Evolutionary conservation across 2,797 vertebrate genomes (phyloP).

Genomic region (Artibeus jamaicensis): DNA sequence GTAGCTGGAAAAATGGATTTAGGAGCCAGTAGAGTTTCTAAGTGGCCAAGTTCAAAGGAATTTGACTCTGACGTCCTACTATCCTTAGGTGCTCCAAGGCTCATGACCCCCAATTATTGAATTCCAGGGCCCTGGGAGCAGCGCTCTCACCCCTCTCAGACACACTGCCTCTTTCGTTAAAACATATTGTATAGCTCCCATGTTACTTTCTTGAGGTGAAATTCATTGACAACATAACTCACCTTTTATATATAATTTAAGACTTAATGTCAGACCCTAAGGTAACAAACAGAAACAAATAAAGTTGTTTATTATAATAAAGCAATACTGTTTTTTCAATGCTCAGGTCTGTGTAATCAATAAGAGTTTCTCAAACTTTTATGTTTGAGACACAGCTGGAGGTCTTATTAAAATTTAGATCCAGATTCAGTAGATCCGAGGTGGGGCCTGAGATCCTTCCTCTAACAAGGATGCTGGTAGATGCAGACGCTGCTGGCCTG

Average conservation of each 20-base stretch:
- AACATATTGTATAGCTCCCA: background rate
- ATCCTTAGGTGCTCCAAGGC: background rate
- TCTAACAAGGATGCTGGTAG: background rate
- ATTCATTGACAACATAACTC: background rate
- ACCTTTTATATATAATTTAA: background rate
- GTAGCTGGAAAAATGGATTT: background rate
- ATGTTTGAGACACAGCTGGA: background rate
- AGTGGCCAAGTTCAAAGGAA: conserved; percentile 32
- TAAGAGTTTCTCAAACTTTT: background rate
- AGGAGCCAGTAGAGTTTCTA: background rate
- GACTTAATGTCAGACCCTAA: background rate
- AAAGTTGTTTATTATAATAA: conserved; percentile 1
- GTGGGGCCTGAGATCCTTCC: background rate
- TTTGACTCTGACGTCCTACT: background rate
- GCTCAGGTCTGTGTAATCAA: background rate
- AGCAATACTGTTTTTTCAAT: background rate
- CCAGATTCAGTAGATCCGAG: background rate
- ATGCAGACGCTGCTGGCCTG: background rate
- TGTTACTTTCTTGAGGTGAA: conserved; percentile 30
- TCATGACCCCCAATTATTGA: background rate
- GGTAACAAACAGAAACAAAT: background rate
- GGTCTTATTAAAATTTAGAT: background rate
- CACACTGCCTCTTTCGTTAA: background rate
- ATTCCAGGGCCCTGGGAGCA: background rate
- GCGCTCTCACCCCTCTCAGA: background rate